Conservation (phyloP, 2,113 vertebrate genomes). For the Tyto alba region DNA sequence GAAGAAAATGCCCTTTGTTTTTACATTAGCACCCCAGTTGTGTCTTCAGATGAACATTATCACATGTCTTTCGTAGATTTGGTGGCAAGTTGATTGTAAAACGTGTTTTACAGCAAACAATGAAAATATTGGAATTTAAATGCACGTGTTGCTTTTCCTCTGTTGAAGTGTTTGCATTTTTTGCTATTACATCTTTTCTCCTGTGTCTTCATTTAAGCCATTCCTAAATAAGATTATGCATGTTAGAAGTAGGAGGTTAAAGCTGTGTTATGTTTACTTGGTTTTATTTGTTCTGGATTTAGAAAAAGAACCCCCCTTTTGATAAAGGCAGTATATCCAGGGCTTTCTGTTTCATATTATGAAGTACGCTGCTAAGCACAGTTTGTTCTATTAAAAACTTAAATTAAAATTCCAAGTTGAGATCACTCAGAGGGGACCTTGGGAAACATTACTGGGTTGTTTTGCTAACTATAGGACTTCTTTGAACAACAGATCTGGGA, state of each 20-base stretch:
- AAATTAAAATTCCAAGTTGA: constrained; percentile 45
- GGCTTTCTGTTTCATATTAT: constrained; percentile 24
- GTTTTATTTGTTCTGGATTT: constrained; percentile 48
- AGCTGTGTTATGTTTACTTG: constrained; percentile 10
- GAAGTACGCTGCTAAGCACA: background rate
- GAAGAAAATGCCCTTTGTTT: background rate
- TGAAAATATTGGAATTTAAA: background rate
- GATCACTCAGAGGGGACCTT: background rate
- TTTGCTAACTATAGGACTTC: constrained; percentile 26
- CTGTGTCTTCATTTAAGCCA: background rate
- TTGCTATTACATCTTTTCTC: background rate
- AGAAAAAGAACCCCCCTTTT: background rate
- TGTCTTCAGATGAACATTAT: background rate
- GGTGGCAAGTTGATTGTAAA: background rate
- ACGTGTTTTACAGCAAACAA: constrained; percentile 1
- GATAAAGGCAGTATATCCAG: background rate
- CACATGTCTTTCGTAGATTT: background rate
- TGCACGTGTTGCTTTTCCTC: background rate
- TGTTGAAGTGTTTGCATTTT: background rate
- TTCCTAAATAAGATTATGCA: background rate
- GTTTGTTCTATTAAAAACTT: constrained; percentile 30
- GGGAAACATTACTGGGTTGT: constrained; percentile 15
- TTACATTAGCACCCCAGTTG: background rate
- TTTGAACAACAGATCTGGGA: background rate
- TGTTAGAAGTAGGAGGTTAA: background rate